phyloP scores from a whole-genome alignment of 1,140 invertebrate species.

The Ceratina calcarata region DNA sequence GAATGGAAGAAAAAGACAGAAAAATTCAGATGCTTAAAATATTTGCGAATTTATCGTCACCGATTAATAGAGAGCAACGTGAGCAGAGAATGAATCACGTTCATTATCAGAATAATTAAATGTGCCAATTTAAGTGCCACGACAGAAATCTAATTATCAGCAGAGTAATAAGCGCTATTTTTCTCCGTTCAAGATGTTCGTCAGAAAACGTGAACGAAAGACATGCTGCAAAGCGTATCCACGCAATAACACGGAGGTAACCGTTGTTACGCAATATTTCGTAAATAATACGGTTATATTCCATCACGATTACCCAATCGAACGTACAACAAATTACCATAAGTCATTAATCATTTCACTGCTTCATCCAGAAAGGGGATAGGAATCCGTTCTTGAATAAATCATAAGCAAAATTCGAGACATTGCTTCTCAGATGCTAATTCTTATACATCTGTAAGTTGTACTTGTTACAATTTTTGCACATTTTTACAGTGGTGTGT shows the following conservation, averaged over 20 bases:
- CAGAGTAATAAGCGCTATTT: background rate
- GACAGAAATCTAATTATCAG: background rate
- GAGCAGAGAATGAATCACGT: background rate
- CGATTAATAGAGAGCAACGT: background rate
- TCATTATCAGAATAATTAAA: background rate
- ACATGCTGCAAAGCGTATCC: background rate
- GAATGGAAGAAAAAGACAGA: background rate
- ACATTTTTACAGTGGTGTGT: too few relatives aligned
- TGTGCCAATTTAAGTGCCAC: background rate
- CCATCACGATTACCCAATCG: slow-evolving; percentile 10
- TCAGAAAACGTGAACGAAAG: too few relatives aligned
- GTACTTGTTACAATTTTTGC: too few relatives aligned
- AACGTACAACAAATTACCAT: slow-evolving; percentile 19
- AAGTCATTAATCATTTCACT: slow-evolving; percentile 19
- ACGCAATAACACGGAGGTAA: background rate
- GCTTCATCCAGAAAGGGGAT: background rate
- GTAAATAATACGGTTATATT: slow-evolving; percentile 35
- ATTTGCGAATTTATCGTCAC: background rate
- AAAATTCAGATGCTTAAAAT: background rate
- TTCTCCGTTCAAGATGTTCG: background rate
- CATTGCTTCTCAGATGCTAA: too few relatives aligned
- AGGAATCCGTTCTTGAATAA: background rate
- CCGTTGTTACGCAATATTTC: slow-evolving; percentile 2
- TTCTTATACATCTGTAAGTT: too few relatives aligned
- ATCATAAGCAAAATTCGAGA: slow-evolving; percentile 25